Percentiles rank a stretch among this genome's conserved stretches.
phyloP scores from a whole-genome alignment of 2,113 vertebrate species.

The Cyphotilapia sp. region DNA sequence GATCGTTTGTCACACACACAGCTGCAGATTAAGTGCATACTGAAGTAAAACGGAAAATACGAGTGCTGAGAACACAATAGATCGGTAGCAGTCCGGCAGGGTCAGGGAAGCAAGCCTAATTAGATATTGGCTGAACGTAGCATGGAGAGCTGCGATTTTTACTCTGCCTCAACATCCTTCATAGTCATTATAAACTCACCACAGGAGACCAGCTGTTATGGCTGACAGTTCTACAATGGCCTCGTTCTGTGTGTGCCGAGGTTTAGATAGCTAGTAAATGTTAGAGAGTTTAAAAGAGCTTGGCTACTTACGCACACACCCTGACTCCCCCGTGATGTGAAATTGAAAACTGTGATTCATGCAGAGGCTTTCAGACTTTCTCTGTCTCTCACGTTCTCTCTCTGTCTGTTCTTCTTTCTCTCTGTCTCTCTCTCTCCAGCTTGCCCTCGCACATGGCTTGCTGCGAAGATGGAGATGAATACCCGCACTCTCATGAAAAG shows the following conservation, averaged over 20 bases:
- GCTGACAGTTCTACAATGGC: constrained; percentile 16
- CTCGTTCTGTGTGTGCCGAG: background rate
- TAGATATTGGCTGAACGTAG: constrained; percentile 18
- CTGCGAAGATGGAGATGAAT: constrained; percentile 11
- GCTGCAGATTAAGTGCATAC: background rate
- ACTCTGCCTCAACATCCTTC: constrained; percentile 26
- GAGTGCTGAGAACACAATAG: background rate
- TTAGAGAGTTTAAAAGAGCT: constrained; percentile 20
- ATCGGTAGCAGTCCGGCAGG: background rate
- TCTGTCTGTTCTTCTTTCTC: background rate
- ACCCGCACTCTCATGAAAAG: background rate
- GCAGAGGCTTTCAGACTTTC: constrained; percentile 4
- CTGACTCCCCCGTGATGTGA: constrained; percentile 26
- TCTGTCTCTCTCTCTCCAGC: background rate
- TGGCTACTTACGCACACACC: background rate
- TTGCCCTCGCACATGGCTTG: background rate
- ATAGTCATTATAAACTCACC: constrained; percentile 43
- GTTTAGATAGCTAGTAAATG: constrained; percentile 3
- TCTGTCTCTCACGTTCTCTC: background rate
- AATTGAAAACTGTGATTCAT: constrained; percentile 38
- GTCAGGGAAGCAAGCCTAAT: constrained; percentile 17
- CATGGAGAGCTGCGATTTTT: background rate
- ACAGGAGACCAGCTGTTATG: constrained; percentile 24
- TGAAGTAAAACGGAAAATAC: background rate
- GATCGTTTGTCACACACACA: background rate